Base-by-base conservation (phyloP, 2,888 invertebrate species). In the Neria commutata region DNA sequence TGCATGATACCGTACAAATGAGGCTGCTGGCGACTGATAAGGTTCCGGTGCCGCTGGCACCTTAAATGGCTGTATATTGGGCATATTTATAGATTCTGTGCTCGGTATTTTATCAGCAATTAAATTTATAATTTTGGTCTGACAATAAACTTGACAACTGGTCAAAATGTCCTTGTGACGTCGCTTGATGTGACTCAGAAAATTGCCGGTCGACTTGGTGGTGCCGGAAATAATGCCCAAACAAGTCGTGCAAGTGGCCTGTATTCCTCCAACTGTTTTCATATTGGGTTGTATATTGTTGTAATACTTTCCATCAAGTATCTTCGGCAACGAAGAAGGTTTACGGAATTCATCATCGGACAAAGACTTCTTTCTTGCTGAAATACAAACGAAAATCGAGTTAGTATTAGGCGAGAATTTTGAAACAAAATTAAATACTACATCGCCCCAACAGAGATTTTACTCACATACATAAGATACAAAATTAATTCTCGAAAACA, bases 241-340 rank as follows among this genome's bases (percentile, higher is more conserved):
- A 54, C 78, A 79, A 14, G 70, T 71, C 2, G 75, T 79, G 58
- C 78, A 78, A n/a, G 78, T 79, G 5, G 78, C 78, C 56, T 79
- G 78, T 50, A 78, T 78, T 33, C 75, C 79, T 10, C 79, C 78
- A 0, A 71, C 63, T 3, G 78, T 78, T 68, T 78, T 78, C 37
- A 69, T 70, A 49, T 77, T 76, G 2, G 78, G 77, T 49, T 77
- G 73, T 48, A 79, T 76, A 57, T 77, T 73, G 58, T 70, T 77
- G 59, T 78, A 77, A 62, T 72, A 79, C 66, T 69, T 77, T 54
- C 78, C 79, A 67, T 77, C 78, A 10, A 78, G 65, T 47, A 79
- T 75, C 67, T 75, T 78, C 11, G 78, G 78, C 52, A 79, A 58
- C 14, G 72, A 67, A 16, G 62, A 67, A 2, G 76, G 72, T 45